Evolutionary conservation across 2,797 vertebrate genomes (phyloP).

Genomic region (Galago senegalensis): DNA sequence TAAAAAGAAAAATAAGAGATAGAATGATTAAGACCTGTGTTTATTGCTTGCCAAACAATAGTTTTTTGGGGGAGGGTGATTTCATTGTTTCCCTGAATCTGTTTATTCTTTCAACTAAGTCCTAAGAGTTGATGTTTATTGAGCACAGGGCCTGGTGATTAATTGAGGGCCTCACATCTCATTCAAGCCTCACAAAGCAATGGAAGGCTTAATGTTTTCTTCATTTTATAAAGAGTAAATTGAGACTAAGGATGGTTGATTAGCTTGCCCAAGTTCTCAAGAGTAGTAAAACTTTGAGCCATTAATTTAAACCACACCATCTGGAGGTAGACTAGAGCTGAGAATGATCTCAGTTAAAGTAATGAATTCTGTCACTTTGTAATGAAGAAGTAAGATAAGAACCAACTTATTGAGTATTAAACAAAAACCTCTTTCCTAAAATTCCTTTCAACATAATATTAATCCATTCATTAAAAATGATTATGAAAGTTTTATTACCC

Average conservation of each 20-base stretch:
- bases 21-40: neutral
- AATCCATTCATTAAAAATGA: neutral
- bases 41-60: neutral
- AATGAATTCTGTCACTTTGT: neutral
- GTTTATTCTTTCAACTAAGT: neutral
- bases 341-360: neutral
- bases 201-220: neutral
- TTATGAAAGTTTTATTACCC: neutral
- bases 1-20: neutral
- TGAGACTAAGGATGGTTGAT: neutral
- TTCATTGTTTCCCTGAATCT: neutral
- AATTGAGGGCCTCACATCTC: neutral
- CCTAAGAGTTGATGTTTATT: neutral
- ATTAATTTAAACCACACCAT: neutral
- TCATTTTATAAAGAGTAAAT: neutral
- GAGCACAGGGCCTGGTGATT: neutral
- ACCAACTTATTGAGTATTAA: neutral
- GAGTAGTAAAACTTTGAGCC: neutral
- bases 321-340: neutral
- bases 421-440: neutral
- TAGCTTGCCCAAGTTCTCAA: neutral
- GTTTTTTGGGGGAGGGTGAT: neutral
- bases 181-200: neutral
- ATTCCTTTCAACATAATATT: neutral
- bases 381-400: neutral